Conservation (phyloP, 1,140 invertebrate species). For the Aphelenchoides besseyi region DNA sequence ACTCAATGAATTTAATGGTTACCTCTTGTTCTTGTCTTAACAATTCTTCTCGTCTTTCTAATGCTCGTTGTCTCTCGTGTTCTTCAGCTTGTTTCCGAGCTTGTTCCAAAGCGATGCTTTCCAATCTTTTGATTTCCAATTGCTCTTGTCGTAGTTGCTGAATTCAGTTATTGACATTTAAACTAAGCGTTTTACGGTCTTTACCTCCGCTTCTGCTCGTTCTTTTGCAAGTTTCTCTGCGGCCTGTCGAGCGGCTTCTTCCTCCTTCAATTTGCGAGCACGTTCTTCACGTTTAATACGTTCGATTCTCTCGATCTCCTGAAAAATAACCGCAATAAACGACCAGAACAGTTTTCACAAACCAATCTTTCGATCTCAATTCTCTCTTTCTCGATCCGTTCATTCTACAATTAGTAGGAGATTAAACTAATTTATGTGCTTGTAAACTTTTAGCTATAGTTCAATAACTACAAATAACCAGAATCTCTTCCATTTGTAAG, state of each 20-base stretch:
- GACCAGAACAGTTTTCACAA: too few species aligned
- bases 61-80: conserved; percentile 46
- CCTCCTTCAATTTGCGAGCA: conserved; percentile 45
- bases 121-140: conserved; percentile 50
- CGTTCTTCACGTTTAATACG: conserved; percentile 53
- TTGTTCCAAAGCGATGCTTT: conserved; percentile 51
- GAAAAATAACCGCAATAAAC: too few species aligned
- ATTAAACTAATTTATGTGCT: too few species aligned
- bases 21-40: conserved; percentile 32
- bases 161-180: conserved; percentile 44
- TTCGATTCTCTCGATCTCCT: conserved; percentile 49
- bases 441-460: conserved; percentile 40
- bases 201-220: conserved; percentile 22
- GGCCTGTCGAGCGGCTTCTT: not conserved
- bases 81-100: conserved; percentile 52
- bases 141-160: conserved; percentile 48
- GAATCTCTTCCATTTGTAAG: too few species aligned
- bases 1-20: not conserved
- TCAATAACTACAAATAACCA: too few species aligned
- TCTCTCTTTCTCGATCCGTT: conserved; percentile 57
- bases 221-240: conserved; percentile 10
- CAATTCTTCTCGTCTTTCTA: conserved; percentile 40
- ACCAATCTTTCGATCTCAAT: conserved; percentile 54
- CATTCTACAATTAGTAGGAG: conserved; percentile 21
- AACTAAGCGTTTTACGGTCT: conserved; percentile 38